A percentile compares a stretch with the other conserved stretches of the same genome.
Conservation (phyloP, 1,140 invertebrate genomes). For the Zaprionus vittiger region DNA sequence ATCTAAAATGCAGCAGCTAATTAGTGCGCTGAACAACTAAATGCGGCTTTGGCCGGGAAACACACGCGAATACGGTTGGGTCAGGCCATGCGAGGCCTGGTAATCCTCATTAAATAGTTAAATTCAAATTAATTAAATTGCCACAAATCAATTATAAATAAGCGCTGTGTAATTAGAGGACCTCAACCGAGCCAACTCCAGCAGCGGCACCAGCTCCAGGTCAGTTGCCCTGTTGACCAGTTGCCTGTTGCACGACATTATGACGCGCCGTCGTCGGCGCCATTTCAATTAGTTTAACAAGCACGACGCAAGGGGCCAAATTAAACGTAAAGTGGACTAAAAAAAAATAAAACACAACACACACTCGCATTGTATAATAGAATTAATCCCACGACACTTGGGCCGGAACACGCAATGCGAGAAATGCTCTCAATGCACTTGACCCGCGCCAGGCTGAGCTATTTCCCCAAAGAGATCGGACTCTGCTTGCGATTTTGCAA, state of each 20-base stretch:
- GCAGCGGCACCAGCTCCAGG: constrained; percentile 13
- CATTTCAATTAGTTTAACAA: constrained; percentile 77
- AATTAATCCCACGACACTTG: constrained; percentile 69
- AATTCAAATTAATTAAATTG: constrained; percentile 83
- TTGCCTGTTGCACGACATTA: constrained; percentile 72
- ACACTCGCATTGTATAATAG: constrained; percentile 38
- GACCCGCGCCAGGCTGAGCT: constrained; percentile 13
- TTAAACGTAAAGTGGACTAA: constrained; percentile 55
- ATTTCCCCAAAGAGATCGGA: constrained; percentile 32
- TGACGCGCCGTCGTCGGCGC: constrained; percentile 36
- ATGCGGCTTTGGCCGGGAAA: constrained; percentile 70
- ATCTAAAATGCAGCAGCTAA: constrained; percentile 81
- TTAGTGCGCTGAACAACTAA: constrained; percentile 70
- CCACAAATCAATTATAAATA: constrained; percentile 82
- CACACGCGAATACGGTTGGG: constrained; percentile 45
- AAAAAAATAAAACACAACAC: constrained; percentile 45
- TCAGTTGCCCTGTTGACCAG: constrained; percentile 19
- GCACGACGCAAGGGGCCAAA: constrained; percentile 54
- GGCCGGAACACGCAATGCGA: constrained; percentile 35
- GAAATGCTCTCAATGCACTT: constrained; percentile 37
- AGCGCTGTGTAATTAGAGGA: constrained; percentile 78
- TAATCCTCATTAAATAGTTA: constrained; percentile 82
- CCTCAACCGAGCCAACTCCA: constrained; percentile 53
- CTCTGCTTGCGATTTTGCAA: constrained; percentile 58
- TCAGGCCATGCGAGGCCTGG: constrained; percentile 35